Percentiles rank a stretch among this genome's conserved stretches.
phyloP scores from a whole-genome alignment of 2,888 invertebrate genomes.

The Thalpophila matura region DNA sequence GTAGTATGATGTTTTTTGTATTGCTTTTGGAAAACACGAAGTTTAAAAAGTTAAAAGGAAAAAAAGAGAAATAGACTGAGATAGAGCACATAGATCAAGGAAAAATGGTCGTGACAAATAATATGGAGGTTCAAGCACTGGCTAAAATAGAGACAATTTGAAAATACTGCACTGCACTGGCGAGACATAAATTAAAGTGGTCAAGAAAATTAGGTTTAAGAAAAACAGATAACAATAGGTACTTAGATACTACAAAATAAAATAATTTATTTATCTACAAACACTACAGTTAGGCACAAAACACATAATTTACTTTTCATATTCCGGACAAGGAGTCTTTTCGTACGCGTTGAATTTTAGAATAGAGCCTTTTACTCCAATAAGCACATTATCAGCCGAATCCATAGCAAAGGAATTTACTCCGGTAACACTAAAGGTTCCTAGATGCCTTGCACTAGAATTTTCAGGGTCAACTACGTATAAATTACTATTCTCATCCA shows the following conservation, averaged over 20 bases:
- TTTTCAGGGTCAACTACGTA: conserved; percentile 79
- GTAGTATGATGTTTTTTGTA: too few relatives aligned
- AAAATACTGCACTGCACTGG: background rate
- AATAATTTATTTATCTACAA: conserved; percentile 15
- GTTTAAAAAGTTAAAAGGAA: too few relatives aligned
- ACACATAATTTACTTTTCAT: conserved; percentile 69
- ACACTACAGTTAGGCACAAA: conserved; percentile 18
- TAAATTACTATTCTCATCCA: conserved; percentile 85
- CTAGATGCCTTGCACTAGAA: conserved; percentile 76
- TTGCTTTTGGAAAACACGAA: too few relatives aligned
- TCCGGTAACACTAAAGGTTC: conserved; percentile 77
- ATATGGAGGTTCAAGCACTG: too few relatives aligned
- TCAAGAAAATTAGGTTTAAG: background rate
- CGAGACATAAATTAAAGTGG: background rate
- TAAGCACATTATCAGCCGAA: conserved; percentile 81
- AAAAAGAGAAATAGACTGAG: too few relatives aligned
- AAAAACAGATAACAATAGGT: background rate
- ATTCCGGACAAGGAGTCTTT: conserved; percentile 75
- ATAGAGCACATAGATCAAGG: too few relatives aligned
- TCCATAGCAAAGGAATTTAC: conserved; percentile 86
- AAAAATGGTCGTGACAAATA: too few relatives aligned
- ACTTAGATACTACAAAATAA: background rate
- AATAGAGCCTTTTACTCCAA: conserved; percentile 81
- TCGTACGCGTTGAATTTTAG: conserved; percentile 80
- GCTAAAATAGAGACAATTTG: background rate